These are phyloP conservation scores for Colius striatus DNA, from an alignment of 2,113 vertebrate genomes.

Conservation along the genomic window DNA sequence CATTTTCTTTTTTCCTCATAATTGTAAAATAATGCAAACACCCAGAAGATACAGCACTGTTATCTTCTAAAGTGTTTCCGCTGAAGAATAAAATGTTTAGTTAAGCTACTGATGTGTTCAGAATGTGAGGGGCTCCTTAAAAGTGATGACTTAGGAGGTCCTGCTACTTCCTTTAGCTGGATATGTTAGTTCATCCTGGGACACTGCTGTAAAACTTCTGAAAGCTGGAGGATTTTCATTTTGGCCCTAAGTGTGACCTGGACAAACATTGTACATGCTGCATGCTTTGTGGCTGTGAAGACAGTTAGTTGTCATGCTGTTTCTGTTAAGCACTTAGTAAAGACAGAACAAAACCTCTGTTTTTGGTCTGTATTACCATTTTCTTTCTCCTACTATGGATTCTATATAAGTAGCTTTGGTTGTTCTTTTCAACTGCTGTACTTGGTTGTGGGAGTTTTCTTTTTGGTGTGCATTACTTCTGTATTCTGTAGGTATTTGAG, in stretches of 20 bases:
- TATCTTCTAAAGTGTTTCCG: background rate
- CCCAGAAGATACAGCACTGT: background rate
- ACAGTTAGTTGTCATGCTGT: background rate
- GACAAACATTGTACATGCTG: background rate
- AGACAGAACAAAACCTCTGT: background rate
- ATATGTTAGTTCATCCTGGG: background rate
- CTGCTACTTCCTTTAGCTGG: background rate
- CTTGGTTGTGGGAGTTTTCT: background rate
- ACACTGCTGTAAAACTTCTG: background rate
- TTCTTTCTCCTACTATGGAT: background rate
- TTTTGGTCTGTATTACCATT: background rate
- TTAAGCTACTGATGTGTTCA: background rate
- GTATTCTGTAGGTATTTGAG: background rate
- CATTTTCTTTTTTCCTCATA: background rate
- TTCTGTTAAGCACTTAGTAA: background rate
- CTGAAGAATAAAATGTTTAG: background rate
- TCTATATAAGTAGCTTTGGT: background rate
- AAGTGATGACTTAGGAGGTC: background rate
- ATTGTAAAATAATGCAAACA: rapidly evolving
- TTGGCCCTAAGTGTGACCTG: background rate
- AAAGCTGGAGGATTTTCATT: background rate
- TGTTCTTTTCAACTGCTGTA: background rate
- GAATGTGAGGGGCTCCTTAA: background rate
- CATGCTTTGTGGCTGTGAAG: background rate
- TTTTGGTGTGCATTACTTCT: background rate